phyloP scores from a whole-genome alignment of 2,797 vertebrate species.

The Helicolenus hilgendorfi region DNA sequence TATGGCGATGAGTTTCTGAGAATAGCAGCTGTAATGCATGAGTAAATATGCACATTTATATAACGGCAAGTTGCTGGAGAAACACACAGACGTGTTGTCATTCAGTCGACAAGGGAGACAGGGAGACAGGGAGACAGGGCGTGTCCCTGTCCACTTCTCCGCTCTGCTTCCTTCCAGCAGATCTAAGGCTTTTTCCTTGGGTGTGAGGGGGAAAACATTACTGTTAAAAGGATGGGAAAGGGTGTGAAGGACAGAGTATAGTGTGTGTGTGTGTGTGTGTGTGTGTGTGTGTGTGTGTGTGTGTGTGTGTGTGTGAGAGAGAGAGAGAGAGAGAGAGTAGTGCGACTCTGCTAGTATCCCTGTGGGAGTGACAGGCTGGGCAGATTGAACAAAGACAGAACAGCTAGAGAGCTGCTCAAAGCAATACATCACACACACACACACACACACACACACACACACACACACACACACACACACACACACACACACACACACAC shows the following conservation, averaged over 20 bases:
- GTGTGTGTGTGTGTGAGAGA: too few species aligned
- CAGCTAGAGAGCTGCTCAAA: constrained; percentile 37
- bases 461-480: not conserved
- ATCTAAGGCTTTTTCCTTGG: constrained; percentile 17
- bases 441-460: not conserved
- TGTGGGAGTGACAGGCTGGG: constrained; percentile 38
- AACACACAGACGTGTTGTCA: not conserved
- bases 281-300: too few species aligned
- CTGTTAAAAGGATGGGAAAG: constrained; percentile 55
- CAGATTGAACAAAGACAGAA: constrained; percentile 27
- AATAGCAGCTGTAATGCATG: not conserved
- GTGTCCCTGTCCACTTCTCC: constrained; percentile 29
- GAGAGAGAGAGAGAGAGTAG: not conserved
- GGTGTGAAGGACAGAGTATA: constrained; percentile 60
- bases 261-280: not conserved
- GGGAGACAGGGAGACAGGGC: not conserved
- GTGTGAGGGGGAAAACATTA: constrained; percentile 41
- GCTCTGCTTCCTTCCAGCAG: constrained; percentile 24
- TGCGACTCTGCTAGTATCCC: constrained; percentile 29
- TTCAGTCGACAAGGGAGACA: not conserved
- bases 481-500: not conserved
- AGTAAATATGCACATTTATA: constrained; percentile 23
- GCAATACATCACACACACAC: constrained; percentile 6
- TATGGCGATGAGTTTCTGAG: not conserved
- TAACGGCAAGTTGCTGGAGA: not conserved